phyloP scores from a whole-genome alignment of 2,797 vertebrate species.

The Garrulus glandarius region DNA sequence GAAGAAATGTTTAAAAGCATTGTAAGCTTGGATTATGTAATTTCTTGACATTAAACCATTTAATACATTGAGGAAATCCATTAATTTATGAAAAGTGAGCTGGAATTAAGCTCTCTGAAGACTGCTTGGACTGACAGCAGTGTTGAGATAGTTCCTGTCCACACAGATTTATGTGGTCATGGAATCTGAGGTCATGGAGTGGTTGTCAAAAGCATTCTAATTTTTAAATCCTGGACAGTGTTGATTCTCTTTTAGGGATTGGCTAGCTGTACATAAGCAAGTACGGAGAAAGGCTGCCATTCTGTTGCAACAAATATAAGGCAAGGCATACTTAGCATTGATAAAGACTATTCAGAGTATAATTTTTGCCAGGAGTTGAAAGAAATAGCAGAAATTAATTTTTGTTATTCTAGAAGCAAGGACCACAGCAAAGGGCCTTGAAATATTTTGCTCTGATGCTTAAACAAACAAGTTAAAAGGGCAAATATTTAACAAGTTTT shows the following conservation, averaged over 20 bases:
- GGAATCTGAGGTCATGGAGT: background rate
- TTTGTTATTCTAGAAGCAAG: background rate
- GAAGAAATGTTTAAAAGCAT: background rate
- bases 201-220: background rate
- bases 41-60: background rate
- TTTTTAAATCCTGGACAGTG: background rate
- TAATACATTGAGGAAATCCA: background rate
- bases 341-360: background rate
- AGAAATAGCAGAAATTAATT: background rate
- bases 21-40: background rate
- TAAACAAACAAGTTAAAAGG: background rate
- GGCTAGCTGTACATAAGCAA: background rate
- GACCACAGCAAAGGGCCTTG: background rate
- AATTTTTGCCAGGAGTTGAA: background rate
- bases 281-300: background rate
- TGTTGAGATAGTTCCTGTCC: background rate
- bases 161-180: background rate
- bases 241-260: background rate
- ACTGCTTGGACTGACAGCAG: background rate
- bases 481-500: background rate
- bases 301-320: background rate
- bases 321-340: background rate
- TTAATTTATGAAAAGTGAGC: background rate
- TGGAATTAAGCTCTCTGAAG: background rate
- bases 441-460: background rate